A percentile compares a stretch with the other conserved stretches of the same genome.
phyloP scores from a whole-genome alignment of 2,888 invertebrate genomes.

The Ichneumoninae sp. region DNA sequence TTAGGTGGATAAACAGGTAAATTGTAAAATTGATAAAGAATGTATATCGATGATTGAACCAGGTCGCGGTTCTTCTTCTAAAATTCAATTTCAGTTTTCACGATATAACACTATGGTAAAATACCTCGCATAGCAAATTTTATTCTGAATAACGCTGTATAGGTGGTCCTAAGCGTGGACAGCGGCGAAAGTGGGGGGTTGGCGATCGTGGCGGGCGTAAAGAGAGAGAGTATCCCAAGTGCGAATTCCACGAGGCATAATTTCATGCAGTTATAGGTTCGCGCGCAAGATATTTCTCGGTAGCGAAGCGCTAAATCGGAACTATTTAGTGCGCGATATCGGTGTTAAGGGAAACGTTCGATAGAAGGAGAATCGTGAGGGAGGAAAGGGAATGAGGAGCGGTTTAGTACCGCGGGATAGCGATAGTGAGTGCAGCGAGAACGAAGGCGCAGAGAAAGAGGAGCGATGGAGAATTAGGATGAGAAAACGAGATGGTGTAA shows the following conservation, averaged over 20 bases:
- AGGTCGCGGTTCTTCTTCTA: background rate
- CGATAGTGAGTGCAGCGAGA: constrained; percentile 23
- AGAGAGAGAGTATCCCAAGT: constrained; percentile 66
- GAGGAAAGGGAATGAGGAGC: constrained; percentile 20
- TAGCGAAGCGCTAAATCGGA: constrained; percentile 70
- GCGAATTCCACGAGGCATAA: constrained; percentile 75
- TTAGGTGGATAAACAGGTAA: background rate
- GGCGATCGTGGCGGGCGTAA: background rate
- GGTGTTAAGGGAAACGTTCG: constrained; percentile 43
- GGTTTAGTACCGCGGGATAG: constrained; percentile 23
- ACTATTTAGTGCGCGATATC: constrained; percentile 76
- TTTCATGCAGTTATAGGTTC: constrained; percentile 73
- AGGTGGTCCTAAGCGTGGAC: background rate
- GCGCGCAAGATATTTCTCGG: constrained; percentile 69
- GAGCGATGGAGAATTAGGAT: constrained; percentile 48
- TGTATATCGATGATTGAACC: background rate
- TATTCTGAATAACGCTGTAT: constrained; percentile 40
- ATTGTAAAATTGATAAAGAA: background rate
- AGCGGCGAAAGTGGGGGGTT: constrained; percentile 18
- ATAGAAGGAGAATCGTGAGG: constrained; percentile 46
- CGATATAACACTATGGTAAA: background rate
- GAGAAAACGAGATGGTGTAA: constrained; percentile 64
- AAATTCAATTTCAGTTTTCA: background rate
- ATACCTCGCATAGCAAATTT: background rate
- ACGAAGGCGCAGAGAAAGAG: constrained; percentile 32